Percentiles rank a stretch among this genome's conserved stretches.
Evolutionary conservation across 2,888 invertebrate genomes (phyloP).

Genomic region (Trichogramma evanescens): DNA sequence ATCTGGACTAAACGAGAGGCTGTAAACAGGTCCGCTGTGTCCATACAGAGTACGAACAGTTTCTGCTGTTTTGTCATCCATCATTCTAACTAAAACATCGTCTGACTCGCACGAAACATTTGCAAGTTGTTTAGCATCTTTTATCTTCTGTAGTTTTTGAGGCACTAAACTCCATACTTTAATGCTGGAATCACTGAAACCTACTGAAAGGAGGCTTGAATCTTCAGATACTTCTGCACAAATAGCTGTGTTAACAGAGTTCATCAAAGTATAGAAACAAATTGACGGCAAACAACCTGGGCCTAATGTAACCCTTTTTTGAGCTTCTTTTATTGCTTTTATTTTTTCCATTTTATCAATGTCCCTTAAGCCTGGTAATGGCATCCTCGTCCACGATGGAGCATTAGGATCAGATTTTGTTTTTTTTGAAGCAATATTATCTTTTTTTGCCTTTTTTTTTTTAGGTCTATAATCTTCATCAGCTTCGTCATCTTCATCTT

Average conservation of each 20-base stretch:
- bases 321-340: slow-evolving; percentile 78
- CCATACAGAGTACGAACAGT: slow-evolving; percentile 73
- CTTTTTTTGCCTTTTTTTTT: slow-evolving; percentile 93
- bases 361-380: slow-evolving; percentile 90
- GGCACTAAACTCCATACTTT: slow-evolving; percentile 88
- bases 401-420: slow-evolving; percentile 96
- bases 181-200: slow-evolving; percentile 82
- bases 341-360: slow-evolving; percentile 87
- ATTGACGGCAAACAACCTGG: slow-evolving; percentile 86
- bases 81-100: slow-evolving; percentile 88
- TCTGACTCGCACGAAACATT: slow-evolving; percentile 84
- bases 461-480: slow-evolving; percentile 77
- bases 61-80: slow-evolving; percentile 86
- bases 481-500: slow-evolving; percentile 65
- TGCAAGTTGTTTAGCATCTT: slow-evolving; percentile 76
- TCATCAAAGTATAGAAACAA: slow-evolving; percentile 93
- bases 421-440: slow-evolving; percentile 86
- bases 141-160: slow-evolving; percentile 80
- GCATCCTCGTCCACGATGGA: slow-evolving; percentile 84
- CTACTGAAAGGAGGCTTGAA: slow-evolving; percentile 85
- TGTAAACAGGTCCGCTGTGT: slow-evolving; percentile 84
- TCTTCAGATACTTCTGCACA: slow-evolving; percentile 84
- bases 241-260: slow-evolving; percentile 63
- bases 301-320: slow-evolving; percentile 78
- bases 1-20: slow-evolving; percentile 85